phyloP scores from a whole-genome alignment of 1,140 invertebrate genomes.

The Drosophila grimshawi region DNA sequence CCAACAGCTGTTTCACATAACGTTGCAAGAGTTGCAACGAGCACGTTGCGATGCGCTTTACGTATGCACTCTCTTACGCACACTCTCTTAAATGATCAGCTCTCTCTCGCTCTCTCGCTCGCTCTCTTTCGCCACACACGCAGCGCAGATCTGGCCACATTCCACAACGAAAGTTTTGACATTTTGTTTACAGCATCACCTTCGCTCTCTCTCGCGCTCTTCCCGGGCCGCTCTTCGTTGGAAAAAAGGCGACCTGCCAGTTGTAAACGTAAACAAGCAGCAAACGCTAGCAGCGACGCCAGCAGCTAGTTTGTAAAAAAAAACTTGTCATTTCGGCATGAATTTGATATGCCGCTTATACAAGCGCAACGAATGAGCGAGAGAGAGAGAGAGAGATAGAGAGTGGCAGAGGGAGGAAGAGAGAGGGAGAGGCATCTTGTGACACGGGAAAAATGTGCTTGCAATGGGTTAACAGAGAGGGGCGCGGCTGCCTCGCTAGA shows the following conservation, averaged over 20 bases:
- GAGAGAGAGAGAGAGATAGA: not conserved
- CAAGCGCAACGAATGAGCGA: conserved; percentile 21
- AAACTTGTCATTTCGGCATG: conserved; percentile 55
- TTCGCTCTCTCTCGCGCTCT: not conserved
- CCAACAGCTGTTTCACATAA: conserved; percentile 45
- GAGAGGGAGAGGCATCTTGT: not conserved
- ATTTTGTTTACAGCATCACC: conserved; percentile 32
- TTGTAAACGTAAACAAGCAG: conserved; percentile 54
- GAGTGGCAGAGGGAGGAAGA: not conserved
- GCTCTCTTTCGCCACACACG: conserved; percentile 9
- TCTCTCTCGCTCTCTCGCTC: not conserved
- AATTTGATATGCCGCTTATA: conserved; percentile 75
- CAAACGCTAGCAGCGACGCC: conserved; percentile 30
- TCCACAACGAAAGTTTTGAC: conserved; percentile 39
- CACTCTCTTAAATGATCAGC: conserved; percentile 14
- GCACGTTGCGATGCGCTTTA: not conserved
- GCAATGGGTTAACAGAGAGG: conserved; percentile 15
- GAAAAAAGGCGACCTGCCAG: conserved; percentile 31
- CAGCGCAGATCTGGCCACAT: conserved; percentile 31
- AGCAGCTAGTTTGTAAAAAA: conserved; percentile 15
- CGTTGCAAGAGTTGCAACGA: not conserved
- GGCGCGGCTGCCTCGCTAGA: conserved; percentile 15
- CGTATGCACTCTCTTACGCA: conserved; percentile 18
- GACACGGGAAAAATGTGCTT: not conserved
- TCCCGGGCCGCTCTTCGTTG: not conserved